Evolutionary conservation across 2,113 vertebrate genomes (phyloP).

Genomic region (Phrynosoma blainvillii): DNA sequence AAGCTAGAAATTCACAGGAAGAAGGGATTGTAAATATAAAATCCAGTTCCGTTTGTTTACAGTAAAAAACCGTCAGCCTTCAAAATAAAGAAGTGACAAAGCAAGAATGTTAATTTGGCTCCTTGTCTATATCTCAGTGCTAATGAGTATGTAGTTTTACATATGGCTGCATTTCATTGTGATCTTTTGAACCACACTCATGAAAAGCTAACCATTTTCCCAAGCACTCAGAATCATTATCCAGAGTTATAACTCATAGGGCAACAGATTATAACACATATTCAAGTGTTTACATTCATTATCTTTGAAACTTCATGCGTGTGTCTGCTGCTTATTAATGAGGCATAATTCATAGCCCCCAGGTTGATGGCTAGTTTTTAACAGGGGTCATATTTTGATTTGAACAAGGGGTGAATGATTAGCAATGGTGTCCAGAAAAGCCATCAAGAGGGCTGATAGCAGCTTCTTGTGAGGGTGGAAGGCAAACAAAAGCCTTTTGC

Average conservation of each 20-base stretch:
- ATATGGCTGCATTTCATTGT: constrained; percentile 28
- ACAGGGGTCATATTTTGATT: neutral
- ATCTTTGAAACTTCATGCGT: constrained; percentile 22
- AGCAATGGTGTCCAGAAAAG: neutral
- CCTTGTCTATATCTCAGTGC: neutral
- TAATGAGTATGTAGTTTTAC: constrained; percentile 40
- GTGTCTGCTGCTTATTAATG: neutral
- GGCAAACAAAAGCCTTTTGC: no score
- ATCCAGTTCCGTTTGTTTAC: constrained; percentile 30
- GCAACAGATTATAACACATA: constrained; percentile 33
- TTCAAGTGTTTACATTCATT: constrained; percentile 13
- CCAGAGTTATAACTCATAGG: constrained; percentile 32
- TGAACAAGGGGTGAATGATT: neutral
- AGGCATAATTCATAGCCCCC: neutral
- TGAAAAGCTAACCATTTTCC: constrained; percentile 28
- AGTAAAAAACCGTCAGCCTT: constrained; percentile 16
- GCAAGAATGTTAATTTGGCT: constrained; percentile 32
- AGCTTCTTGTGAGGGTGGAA: no score
- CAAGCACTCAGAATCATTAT: constrained; percentile 24
- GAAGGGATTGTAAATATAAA: constrained; percentile 19
- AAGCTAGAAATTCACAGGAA: constrained; percentile 9
- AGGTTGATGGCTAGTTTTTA: neutral
- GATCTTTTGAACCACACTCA: constrained; percentile 28
- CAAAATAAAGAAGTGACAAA: constrained; percentile 12
- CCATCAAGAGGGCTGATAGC: no score